phyloP scores from a whole-genome alignment of 1,140 invertebrate genomes.

The Papilio polyxenes region DNA sequence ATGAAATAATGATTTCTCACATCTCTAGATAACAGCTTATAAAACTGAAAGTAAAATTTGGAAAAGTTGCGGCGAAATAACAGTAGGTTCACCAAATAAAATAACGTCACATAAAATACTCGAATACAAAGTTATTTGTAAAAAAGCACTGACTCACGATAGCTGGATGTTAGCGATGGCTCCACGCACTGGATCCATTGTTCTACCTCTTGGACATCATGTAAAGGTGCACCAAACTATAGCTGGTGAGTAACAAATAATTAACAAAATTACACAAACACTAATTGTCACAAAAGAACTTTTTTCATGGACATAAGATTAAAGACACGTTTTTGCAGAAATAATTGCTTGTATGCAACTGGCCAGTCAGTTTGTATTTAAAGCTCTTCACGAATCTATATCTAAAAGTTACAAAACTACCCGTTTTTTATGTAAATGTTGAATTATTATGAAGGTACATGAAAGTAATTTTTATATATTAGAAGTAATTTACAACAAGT shows the following conservation, averaged over 20 bases:
- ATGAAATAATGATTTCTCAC: background rate
- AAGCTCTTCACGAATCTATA: too few species aligned
- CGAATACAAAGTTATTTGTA: slow-evolving; percentile 58
- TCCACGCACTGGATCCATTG: slow-evolving; percentile 57
- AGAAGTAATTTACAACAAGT: background rate
- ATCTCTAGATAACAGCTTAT: slow-evolving; percentile 55
- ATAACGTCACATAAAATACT: slow-evolving; percentile 60
- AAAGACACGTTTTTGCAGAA: too few species aligned
- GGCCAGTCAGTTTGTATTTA: too few species aligned
- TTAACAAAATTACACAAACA: background rate
- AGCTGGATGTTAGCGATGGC: slow-evolving; percentile 59
- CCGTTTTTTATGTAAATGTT: too few species aligned
- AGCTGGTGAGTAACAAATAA: slow-evolving; percentile 48
- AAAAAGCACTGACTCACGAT: slow-evolving; percentile 61
- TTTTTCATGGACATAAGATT: too few species aligned
- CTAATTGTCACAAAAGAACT: background rate
- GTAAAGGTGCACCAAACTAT: slow-evolving; percentile 61
- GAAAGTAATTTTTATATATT: background rate
- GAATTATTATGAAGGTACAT: too few species aligned
- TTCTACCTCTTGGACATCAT: slow-evolving; percentile 69
- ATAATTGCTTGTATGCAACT: too few species aligned
- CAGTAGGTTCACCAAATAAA: slow-evolving; percentile 50
- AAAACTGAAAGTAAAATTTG: slow-evolving; percentile 61
- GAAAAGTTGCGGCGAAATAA: slow-evolving; percentile 64
- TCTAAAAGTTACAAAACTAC: too few species aligned